Evolutionary conservation across 2,113 vertebrate species (phyloP).

Genomic region (Ammospiza caudacuta): DNA sequence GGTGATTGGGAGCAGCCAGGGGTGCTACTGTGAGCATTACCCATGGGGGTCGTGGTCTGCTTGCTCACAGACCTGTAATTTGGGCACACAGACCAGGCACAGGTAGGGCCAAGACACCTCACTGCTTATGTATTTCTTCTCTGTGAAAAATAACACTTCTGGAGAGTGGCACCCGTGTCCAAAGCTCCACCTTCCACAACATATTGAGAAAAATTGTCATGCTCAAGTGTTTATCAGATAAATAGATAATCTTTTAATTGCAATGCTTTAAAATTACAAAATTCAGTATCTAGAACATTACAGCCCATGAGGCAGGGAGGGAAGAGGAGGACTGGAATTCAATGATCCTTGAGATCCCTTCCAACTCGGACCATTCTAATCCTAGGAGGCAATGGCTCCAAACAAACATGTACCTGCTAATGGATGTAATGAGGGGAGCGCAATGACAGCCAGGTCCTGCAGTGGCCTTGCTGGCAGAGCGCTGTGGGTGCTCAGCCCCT

Average conservation of each 20-base stretch:
- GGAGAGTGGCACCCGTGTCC: fast-evolving
- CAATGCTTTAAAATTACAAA: not conserved
- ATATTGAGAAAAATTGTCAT: not conserved
- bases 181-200: not conserved
- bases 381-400: not conserved
- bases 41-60: slow-evolving; percentile 83
- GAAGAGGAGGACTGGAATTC: not conserved
- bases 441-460: not conserved
- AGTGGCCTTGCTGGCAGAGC: fast-evolving
- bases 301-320: fast-evolving
- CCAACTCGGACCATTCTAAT: not conserved
- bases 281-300: not conserved
- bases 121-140: not conserved
- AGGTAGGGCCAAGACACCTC: slow-evolving; percentile 71
- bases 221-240: not conserved
- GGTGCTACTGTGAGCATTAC: slow-evolving; percentile 88
- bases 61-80: slow-evolving; percentile 87
- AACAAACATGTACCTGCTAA: not conserved
- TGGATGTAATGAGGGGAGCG: not conserved
- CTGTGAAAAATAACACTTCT: not conserved
- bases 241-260: not conserved
- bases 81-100: slow-evolving; percentile 80
- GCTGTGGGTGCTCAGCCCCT: not conserved
- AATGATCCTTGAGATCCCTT: not conserved
- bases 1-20: slow-evolving; percentile 43